Conservation (phyloP, 2,888 invertebrate species). For the Ectropis crepuscularia region DNA sequence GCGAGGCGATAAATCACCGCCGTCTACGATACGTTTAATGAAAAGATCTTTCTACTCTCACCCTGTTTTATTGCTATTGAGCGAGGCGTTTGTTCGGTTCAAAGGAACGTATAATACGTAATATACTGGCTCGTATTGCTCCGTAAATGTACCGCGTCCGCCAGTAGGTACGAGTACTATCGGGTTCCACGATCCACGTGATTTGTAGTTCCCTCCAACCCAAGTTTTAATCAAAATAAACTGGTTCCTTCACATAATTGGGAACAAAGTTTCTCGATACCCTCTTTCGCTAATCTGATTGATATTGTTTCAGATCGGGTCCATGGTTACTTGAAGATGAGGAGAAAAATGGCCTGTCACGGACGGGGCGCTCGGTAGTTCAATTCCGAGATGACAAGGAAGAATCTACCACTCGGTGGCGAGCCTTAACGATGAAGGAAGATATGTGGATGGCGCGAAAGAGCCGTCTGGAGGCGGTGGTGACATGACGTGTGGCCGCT, state of each 20-base stretch:
- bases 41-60: constrained; percentile 71
- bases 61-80: constrained; percentile 69
- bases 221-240: constrained; percentile 51
- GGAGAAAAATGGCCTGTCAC: constrained; percentile 48
- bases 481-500: constrained; percentile 68
- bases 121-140: constrained; percentile 35
- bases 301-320: constrained; percentile 65
- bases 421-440: constrained; percentile 67
- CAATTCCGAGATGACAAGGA: constrained; percentile 55
- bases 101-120: constrained; percentile 44
- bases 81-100: constrained; percentile 53
- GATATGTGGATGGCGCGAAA: constrained; percentile 54
- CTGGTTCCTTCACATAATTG: constrained; percentile 40
- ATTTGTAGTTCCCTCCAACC: constrained; percentile 49
- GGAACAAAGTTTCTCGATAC: constrained; percentile 40
- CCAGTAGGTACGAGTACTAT: constrained; percentile 30
- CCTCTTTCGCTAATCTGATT: constrained; percentile 31
- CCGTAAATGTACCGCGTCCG: constrained; percentile 47
- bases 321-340: constrained; percentile 54
- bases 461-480: constrained; percentile 59
- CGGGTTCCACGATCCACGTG: constrained; percentile 39
- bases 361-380: constrained; percentile 44
- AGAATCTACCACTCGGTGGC: constrained; percentile 54
- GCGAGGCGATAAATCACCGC: constrained; percentile 77
- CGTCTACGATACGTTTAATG: constrained; percentile 79